phyloP scores from a whole-genome alignment of 92 coral and sea anemone genomes.

The Meandrina meandrites region DNA sequence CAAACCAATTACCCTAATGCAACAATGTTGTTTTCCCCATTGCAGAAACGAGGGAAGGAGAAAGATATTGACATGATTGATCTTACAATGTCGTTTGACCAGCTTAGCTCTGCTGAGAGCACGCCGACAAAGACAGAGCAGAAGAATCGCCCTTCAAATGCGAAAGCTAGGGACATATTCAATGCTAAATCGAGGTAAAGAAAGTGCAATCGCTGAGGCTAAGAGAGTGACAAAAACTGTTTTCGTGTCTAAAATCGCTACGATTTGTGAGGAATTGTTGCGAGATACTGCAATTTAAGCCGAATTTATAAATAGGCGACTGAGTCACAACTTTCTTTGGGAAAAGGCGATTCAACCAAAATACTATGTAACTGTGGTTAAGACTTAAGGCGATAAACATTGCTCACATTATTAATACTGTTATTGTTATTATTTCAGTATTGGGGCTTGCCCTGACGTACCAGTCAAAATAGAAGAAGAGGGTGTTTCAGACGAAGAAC shows the following conservation, averaged over 20 bases:
- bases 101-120: slow-evolving; percentile 37
- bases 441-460: neutral
- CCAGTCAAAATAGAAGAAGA: slow-evolving; percentile 2
- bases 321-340: neutral
- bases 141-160: slow-evolving; percentile 6
- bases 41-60: too few relatives aligned
- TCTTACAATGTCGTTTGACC: too few relatives aligned
- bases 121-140: neutral
- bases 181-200: slow-evolving; percentile 22
- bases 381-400: neutral
- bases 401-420: neutral
- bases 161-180: slow-evolving; percentile 34
- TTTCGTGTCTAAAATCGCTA: neutral
- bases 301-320: slow-evolving; percentile 5
- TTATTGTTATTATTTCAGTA: slow-evolving; percentile 10
- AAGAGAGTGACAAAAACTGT: neutral
- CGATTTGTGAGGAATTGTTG: neutral
- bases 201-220: slow-evolving; percentile 6
- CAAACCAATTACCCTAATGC: too few relatives aligned
- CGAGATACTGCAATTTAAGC: slow-evolving; percentile 4
- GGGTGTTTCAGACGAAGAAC: slow-evolving; percentile 7
- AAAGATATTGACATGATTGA: too few relatives aligned
- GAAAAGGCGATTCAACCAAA: neutral
- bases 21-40: neutral
- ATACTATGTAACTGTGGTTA: neutral